A percentile compares a stretch with the other conserved stretches of the same genome.
phyloP scores from a whole-genome alignment of 1,140 invertebrate species.

The Temnothorax curvispinosus region DNA sequence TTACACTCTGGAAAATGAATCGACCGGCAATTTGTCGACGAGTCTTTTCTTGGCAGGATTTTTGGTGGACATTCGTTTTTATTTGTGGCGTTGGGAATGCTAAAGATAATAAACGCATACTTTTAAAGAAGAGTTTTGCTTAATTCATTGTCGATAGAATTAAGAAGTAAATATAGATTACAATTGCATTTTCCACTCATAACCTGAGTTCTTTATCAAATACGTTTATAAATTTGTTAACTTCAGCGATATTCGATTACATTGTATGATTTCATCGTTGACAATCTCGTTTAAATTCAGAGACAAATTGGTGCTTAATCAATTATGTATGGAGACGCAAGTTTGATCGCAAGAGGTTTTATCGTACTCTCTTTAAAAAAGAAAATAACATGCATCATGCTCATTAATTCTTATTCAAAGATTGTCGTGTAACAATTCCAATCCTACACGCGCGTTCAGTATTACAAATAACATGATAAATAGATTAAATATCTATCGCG shows the following conservation, averaged over 20 bases:
- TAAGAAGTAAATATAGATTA: background rate
- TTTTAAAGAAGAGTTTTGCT: background rate
- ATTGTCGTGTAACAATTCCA: background rate
- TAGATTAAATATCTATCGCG: slow-evolving; percentile 46
- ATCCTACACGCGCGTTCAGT: background rate
- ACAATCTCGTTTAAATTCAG: background rate
- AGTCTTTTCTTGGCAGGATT: background rate
- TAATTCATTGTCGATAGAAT: background rate
- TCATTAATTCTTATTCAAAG: slow-evolving; percentile 3
- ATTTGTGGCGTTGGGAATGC: background rate
- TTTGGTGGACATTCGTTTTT: background rate
- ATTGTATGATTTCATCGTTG: background rate
- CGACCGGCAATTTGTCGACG: background rate
- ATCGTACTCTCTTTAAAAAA: background rate
- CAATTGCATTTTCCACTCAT: background rate
- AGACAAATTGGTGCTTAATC: slow-evolving; percentile 19
- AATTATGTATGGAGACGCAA: background rate
- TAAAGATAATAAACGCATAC: background rate
- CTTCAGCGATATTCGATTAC: background rate
- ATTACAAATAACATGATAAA: slow-evolving; percentile 47
- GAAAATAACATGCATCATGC: background rate
- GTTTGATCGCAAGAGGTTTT: background rate
- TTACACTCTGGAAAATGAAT: background rate
- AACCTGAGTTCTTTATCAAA: background rate
- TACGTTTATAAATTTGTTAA: background rate